Conservation (phyloP, 2,888 invertebrate genomes). For the Harpagoxenus sublaevis region DNA sequence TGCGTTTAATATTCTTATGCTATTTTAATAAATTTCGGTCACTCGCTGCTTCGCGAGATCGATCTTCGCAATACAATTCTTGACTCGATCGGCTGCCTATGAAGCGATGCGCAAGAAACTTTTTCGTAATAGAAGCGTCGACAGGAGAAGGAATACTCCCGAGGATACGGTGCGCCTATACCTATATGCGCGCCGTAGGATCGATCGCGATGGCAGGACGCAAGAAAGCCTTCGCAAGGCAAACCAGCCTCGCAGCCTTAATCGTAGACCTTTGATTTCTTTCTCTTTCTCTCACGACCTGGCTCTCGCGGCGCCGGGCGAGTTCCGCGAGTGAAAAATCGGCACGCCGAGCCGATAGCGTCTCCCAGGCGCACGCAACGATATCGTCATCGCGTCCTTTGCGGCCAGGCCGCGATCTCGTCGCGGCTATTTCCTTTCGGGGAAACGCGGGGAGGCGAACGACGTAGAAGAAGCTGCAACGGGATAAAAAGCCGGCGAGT, state of each 20-base stretch:
- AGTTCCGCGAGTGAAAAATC: conserved; percentile 60
- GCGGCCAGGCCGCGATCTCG: conserved; percentile 65
- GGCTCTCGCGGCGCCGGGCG: conserved; percentile 28
- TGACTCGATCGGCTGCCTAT: conserved; percentile 36
- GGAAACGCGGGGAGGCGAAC: conserved; percentile 19
- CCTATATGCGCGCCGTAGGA: conserved; percentile 45
- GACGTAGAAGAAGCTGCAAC: conserved; percentile 8
- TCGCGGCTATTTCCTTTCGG: conserved; percentile 78
- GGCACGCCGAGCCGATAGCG: conserved; percentile 56
- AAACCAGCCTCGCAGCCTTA: conserved; percentile 67
- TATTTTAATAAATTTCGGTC: conserved; percentile 28
- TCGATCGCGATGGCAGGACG: conserved; percentile 60
- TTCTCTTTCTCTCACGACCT: conserved; percentile 16
- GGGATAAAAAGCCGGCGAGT: conserved; percentile 29
- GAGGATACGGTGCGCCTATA: conserved; percentile 25
- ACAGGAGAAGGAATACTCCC: conserved; percentile 29
- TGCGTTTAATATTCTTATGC: not conserved
- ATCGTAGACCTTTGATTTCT: conserved; percentile 17
- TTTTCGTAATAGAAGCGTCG: conserved; percentile 47
- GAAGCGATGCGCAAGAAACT: conserved; percentile 34
- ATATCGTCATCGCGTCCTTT: conserved; percentile 53
- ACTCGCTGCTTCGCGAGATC: conserved; percentile 2
- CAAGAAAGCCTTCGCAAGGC: conserved; percentile 76
- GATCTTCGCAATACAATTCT: conserved; percentile 14
- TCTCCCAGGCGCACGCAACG: conserved; percentile 23